Base-by-base conservation (phyloP, 2,113 vertebrate genomes). In the Zeus faber region DNA sequence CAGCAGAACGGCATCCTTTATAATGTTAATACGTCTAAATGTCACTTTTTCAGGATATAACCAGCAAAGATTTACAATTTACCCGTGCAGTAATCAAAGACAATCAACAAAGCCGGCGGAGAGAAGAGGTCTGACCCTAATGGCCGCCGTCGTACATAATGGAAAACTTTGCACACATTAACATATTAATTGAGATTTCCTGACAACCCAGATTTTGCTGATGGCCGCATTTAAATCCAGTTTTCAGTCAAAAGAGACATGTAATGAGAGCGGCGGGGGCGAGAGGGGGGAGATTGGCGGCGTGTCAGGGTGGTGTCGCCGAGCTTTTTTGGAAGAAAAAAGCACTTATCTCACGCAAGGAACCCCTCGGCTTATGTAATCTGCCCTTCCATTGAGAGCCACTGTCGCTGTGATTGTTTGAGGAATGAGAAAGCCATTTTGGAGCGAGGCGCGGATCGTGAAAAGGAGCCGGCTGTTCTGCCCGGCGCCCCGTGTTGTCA, bases 371-470 rank as follows among this genome's bases (percentile, higher is more conserved):
- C 58, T 80, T 69, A 56, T 82, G 76, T 79, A 78, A 85, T 86
- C 77, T 56, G 54, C 49, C 49, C 85, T 81, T 83, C 79, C 78
- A 77, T 90, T 89, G 80, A 77, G 50, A 55, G 59, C 22, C 37
- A 56, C 77, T 16, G 52, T 58, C 22, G 68, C n/a, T 62, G 78
- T 88, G 87, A 94, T 88, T 91, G 85, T 88, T 90, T 82, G 73
- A 80, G 76, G 82, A 87, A 88, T 88, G 74, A 87, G 93, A 85
- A 84, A 85, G 67, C 69, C 82, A 89, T 54, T 91, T 90, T 80
- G 74, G 65, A 75, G 74, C 71, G 46, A n/a, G 70, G 69, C 65
- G 61, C 72, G 80, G 76, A 74, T 41, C 70, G 58, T 81, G 77
- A 37, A 85, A 72, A 77, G 61, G 76, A 74, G 77, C 63, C 53